Base-by-base conservation (phyloP, 2,113 vertebrate species). In the Cisticola juncidis region DNA sequence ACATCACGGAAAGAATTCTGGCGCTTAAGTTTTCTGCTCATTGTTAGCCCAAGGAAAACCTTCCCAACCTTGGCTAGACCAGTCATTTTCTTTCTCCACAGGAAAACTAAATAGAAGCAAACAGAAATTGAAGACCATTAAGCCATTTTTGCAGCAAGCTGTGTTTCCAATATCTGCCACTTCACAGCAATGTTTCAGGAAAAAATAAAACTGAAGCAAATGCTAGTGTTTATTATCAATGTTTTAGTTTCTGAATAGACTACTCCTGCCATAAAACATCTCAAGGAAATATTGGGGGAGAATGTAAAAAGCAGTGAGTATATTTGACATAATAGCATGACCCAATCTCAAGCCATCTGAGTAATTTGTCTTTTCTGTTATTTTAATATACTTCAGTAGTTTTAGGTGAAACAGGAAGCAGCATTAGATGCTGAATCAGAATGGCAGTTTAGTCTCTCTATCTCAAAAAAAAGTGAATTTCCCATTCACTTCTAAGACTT, bases 1-100 rank as follows among this genome's bases (percentile, higher is more conserved):
- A 62, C 76, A 79, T 65, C 57, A 87, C 88, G 91, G 81, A 91
- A 95, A 76, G 88, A 92, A 94, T 86, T 94, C 82, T 35, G 12
- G 74, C 76, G 47, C 81, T 90, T 26, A 47, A 33, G 53, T 58
- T 84, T 76, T 79, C 84, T 70, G 33, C 33, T 81, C 24, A 25
- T 57, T 91, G 73, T 93, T 82, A 77, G 44, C 31, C 65, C 58
- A 45, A 54, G 78, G 45, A 94, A 86, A 94, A 86, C 66, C 47
- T 51, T 81, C 53, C 81, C 56, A 47, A 13, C 33, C 66, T 22
- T 36, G 24, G 29, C 78, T 81, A 36, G 16, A 68, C 48, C 35
- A 71, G 45, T 69, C 16, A 28, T 72, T 66, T 88, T 88, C 54
- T 53, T 80, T 54, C 76, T 81, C 53, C 77, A 28, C 21, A 54